Base-by-base conservation (phyloP, 2,888 invertebrate species). In the Lepetodrilus schrolli region DNA sequence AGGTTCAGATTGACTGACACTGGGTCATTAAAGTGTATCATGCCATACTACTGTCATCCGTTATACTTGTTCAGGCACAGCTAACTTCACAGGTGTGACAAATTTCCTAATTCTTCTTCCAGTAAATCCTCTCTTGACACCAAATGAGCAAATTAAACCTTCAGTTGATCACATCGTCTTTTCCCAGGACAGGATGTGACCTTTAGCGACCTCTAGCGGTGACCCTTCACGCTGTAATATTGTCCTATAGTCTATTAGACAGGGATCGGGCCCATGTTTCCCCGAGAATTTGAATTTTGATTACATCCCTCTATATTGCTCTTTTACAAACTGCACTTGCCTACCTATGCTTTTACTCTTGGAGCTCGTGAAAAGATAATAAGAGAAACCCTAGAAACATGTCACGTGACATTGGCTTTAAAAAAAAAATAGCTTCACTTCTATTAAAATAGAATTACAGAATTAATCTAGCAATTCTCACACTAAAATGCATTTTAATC, bases 121-220 rank as follows among this genome's bases (percentile, higher is more conserved):
- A 17, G 30, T 58, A 58, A 58, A 58, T 30, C 30, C 30, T 26
- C 13, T 58, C 34, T 30, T 58, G 58, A 58, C 58, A 58, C 58
- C 30, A 58, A 58, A 58, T 58, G 58, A 58, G 34, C 58, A 34
- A 58, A 58, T 58, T 58, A 58, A 58, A 58, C 58, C 58, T 23
- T 4, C 58, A 58, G 58, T 26, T 30, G 34, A 58, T 17, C 58
- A 30, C 26, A 17, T 23, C 58, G 7, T n/a, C 58, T 17, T 58
- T 58, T 58, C 58, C 58, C 58, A 58, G 58, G 30, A 58, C 30
- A 58, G 58, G 58, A 58, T 30, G 58, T 58, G 58, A 58, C 58
- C 58, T 30, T 34, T 58, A 1, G 30, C 21, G 34, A 58, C 58
- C 58, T n/a, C 58, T 58, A 58, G 58, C 30, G 34, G 58, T 34